phyloP scores from a whole-genome alignment of 2,797 vertebrate genomes.

The Chrysocyon brachyurus region DNA sequence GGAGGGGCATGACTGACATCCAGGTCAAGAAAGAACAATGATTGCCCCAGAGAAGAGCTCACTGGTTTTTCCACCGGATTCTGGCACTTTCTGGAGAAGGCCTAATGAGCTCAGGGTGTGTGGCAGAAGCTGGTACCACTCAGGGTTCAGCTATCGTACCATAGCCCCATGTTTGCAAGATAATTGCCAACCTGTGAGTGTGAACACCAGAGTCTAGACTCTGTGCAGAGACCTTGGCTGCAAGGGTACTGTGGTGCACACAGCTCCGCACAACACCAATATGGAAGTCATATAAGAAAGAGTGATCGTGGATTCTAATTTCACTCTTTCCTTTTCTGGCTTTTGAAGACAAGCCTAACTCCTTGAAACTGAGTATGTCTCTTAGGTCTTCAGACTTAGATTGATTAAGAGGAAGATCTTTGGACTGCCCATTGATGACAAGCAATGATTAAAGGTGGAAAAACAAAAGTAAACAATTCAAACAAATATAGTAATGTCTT shows the following conservation, averaged over 20 bases:
- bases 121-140: background rate
- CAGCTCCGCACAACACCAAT: rapidly evolving
- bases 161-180: background rate
- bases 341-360: background rate
- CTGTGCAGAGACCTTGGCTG: background rate
- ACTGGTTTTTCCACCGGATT: background rate
- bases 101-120: background rate
- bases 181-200: background rate
- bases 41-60: background rate
- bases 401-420: background rate
- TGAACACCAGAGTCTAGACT: background rate
- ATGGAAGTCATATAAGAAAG: background rate
- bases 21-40: background rate
- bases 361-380: background rate
- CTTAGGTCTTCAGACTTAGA: background rate
- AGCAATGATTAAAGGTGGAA: background rate
- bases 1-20: background rate
- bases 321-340: background rate
- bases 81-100: background rate
- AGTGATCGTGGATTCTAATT: rapidly evolving
- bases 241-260: rapidly evolving
- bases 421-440: background rate
- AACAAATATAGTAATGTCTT: background rate
- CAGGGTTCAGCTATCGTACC: background rate
- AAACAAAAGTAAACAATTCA: background rate